phyloP scores from a whole-genome alignment of 2,888 invertebrate species.

The Noctua pronuba region DNA sequence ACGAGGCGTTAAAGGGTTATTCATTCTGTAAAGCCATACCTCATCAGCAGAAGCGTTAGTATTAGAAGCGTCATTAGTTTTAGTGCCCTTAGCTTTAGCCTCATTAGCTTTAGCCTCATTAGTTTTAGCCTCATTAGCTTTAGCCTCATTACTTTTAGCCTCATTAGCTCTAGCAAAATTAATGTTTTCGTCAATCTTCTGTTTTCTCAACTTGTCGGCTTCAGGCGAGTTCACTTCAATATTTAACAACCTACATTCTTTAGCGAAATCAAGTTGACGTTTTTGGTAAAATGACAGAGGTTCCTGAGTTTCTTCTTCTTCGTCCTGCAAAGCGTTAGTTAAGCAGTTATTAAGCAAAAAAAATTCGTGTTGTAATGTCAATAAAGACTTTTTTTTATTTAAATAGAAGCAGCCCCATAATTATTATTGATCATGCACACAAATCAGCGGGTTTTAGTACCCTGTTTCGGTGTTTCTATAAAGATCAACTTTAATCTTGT shows the following conservation, averaged over 20 bases:
- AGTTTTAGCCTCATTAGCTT: slow-evolving; percentile 78
- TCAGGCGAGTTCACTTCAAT: slow-evolving; percentile 84
- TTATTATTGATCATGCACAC: not conserved
- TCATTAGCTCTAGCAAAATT: slow-evolving; percentile 76
- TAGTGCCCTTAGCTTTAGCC: slow-evolving; percentile 77
- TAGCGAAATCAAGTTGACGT: slow-evolving; percentile 86
- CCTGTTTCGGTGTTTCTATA: no score
- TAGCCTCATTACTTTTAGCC: slow-evolving; percentile 63
- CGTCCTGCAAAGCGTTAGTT: slow-evolving; percentile 82
- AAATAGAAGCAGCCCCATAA: not conserved
- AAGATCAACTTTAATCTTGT: not conserved
- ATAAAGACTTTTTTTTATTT: not conserved
- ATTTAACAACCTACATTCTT: slow-evolving; percentile 86
- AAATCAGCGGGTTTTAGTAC: slow-evolving; percentile 1
- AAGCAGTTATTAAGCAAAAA: slow-evolving; percentile 65
- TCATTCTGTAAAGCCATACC: slow-evolving; percentile 61
- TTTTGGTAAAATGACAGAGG: slow-evolving; percentile 88
- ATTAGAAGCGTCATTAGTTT: slow-evolving; percentile 74
- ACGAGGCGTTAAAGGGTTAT: not conserved
- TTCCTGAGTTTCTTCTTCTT: slow-evolving; percentile 81
- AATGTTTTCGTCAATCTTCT: slow-evolving; percentile 79
- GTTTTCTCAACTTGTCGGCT: slow-evolving; percentile 80
- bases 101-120: slow-evolving; percentile 56
- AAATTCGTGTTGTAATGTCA: not conserved
- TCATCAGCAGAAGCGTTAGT: slow-evolving; percentile 77